Evolutionary conservation across 2,888 invertebrate genomes (phyloP).

Genomic region (Habroteleia sp.): DNA sequence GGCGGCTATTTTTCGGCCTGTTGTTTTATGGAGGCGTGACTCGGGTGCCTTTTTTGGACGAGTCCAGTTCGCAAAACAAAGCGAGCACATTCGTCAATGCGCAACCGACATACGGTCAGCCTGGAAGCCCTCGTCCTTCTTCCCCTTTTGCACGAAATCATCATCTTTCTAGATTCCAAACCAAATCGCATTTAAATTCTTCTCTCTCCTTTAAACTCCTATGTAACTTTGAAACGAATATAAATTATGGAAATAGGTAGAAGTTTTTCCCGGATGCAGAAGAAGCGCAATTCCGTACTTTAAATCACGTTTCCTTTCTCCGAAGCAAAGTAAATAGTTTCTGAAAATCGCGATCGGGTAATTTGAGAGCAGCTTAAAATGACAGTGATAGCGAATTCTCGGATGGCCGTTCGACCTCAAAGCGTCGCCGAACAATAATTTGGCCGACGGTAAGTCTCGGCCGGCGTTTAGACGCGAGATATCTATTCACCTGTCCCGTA

Average conservation of each 20-base stretch:
- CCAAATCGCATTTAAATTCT: no score
- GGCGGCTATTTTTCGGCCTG: conserved; percentile 63
- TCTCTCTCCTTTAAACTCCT: no score
- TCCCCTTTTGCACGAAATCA: no score
- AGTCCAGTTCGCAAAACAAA: conserved; percentile 70
- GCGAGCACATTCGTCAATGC: conserved; percentile 69
- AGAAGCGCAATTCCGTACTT: no score
- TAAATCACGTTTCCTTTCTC: background rate
- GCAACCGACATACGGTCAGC: conserved; percentile 68
- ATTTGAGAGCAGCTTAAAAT: conserved; percentile 37
- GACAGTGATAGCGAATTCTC: conserved; percentile 41
- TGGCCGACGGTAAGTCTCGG: conserved; percentile 48
- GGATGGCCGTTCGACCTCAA: conserved; percentile 38
- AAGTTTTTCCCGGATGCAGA: no score
- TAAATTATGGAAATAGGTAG: no score
- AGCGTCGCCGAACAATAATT: conserved; percentile 49
- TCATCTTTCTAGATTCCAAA: no score
- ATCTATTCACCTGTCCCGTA: conserved; percentile 53
- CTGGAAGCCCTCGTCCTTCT: background rate
- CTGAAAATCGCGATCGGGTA: conserved; percentile 25
- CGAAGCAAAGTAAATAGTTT: conserved; percentile 13
- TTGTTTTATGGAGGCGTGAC: conserved; percentile 67
- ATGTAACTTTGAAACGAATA: no score
- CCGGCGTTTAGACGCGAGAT: conserved; percentile 5
- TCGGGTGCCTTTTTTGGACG: conserved; percentile 70